Evolutionary conservation across 30 jellyfish, hydroid and myxozoan species (phyloP).

Genomic region (Hydractinia echinata): DNA sequence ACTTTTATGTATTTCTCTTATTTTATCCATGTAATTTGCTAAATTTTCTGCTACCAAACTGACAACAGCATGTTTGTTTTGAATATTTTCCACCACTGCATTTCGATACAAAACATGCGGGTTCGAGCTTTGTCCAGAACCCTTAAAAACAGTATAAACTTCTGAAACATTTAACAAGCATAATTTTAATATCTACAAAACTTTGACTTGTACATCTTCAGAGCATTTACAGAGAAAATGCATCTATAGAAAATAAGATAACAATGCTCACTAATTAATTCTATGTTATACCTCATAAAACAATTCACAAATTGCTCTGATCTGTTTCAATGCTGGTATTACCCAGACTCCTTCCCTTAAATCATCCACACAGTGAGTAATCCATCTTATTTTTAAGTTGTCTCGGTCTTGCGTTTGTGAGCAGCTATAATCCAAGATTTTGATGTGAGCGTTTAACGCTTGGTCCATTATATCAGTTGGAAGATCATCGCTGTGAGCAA

Average conservation of each 20-base stretch:
- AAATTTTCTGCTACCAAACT: constrained; percentile 85
- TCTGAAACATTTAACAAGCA: background rate
- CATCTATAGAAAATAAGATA: background rate
- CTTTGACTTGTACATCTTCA: too few species aligned
- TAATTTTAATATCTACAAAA: background rate
- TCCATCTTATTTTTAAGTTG: constrained; percentile 71
- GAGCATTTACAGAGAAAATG: background rate
- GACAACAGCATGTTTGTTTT: constrained; percentile 78
- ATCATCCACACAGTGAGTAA: constrained; percentile 70
- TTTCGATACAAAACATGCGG: constrained; percentile 80
- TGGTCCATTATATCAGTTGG: constrained; percentile 97
- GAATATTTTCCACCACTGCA: constrained; percentile 81
- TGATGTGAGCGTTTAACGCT: constrained; percentile 86
- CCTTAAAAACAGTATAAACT: constrained; percentile 30
- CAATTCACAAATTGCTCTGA: constrained; percentile 89
- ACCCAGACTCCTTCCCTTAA: constrained; percentile 91
- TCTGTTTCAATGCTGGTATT: constrained; percentile 90
- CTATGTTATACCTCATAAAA: constrained; percentile 64
- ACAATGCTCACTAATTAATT: background rate
- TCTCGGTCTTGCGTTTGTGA: constrained; percentile 96
- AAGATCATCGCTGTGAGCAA: constrained; percentile 90
- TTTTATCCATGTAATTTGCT: constrained; percentile 54
- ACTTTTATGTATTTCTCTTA: constrained; percentile 65
- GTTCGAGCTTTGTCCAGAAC: constrained; percentile 72
- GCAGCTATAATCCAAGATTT: constrained; percentile 85